Percentiles rank a stretch among this genome's conserved stretches.
These are phyloP conservation scores for Heliconius ismenius DNA, from an alignment of 2,888 invertebrate species.

Conservation along the genomic window DNA sequence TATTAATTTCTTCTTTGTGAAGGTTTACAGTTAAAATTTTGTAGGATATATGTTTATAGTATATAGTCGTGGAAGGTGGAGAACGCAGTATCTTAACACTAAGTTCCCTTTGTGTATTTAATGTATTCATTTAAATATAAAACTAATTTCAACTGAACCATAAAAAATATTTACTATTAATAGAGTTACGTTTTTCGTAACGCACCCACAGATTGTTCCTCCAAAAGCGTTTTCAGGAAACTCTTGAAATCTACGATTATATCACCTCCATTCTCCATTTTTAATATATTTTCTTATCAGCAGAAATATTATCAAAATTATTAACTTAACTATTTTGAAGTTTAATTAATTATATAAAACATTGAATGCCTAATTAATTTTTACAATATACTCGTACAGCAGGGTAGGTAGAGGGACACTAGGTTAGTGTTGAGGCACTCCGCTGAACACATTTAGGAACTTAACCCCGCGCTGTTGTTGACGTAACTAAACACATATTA, in stretches of 20 bases:
- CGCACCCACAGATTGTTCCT: neutral
- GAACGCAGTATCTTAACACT: neutral
- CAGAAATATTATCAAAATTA: too few relatives aligned
- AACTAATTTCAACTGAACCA: neutral
- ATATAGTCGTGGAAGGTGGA: too few relatives aligned
- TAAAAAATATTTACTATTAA: neutral
- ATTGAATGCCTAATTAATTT: too few relatives aligned
- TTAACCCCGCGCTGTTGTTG: too few relatives aligned
- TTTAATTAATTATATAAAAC: too few relatives aligned
- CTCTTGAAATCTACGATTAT: neutral
- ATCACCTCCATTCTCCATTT: neutral
- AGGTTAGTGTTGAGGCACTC: too few relatives aligned
- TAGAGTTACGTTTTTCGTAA: constrained; percentile 1
- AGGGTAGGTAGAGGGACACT: too few relatives aligned
- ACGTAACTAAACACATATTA: too few relatives aligned
- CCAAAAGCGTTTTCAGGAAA: neutral
- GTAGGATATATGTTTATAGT: neutral
- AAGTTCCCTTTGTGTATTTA: neutral
- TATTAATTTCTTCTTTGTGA: neutral
- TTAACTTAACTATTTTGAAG: too few relatives aligned
- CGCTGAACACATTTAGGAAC: too few relatives aligned
- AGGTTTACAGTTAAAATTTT: neutral
- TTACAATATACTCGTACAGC: too few relatives aligned
- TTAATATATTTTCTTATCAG: neutral
- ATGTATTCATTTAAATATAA: neutral